These are phyloP conservation scores for Drosophila obscura DNA, from an alignment of 1,140 invertebrate species.

Conservation along the genomic window DNA sequence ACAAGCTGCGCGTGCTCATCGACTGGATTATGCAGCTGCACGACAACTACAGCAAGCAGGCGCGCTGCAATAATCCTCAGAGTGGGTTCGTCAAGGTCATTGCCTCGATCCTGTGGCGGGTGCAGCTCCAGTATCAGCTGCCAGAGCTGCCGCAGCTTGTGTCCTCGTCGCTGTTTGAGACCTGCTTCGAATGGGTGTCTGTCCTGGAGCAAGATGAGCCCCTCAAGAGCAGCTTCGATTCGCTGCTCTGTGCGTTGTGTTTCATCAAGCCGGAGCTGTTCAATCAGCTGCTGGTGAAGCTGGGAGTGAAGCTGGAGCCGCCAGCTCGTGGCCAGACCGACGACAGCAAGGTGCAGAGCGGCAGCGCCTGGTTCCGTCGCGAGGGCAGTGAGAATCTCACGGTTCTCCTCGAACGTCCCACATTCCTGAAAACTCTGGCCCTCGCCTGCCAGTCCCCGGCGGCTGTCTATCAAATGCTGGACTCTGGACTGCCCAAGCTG, in stretches of 20 bases:
- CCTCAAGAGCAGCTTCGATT: slow-evolving; percentile 89
- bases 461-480: slow-evolving; percentile 89
- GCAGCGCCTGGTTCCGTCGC: slow-evolving; percentile 85
- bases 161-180: slow-evolving; percentile 88
- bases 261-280: slow-evolving; percentile 92
- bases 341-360: slow-evolving; percentile 87
- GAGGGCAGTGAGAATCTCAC: slow-evolving; percentile 83
- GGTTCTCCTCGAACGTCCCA: slow-evolving; percentile 85
- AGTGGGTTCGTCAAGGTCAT: slow-evolving; percentile 86
- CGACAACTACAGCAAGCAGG: slow-evolving; percentile 67
- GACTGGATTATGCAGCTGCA: slow-evolving; percentile 79
- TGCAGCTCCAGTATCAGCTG: slow-evolving; percentile 86
- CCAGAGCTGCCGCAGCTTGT: slow-evolving; percentile 88
- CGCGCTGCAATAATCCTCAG: slow-evolving; percentile 79
- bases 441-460: slow-evolving; percentile 90
- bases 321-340: slow-evolving; percentile 86
- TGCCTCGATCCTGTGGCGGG: slow-evolving; percentile 92
- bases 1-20: slow-evolving; percentile 81
- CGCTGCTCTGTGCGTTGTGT: slow-evolving; percentile 92
- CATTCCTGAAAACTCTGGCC: slow-evolving; percentile 90
- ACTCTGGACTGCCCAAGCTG: slow-evolving; percentile 90
- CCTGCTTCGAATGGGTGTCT: slow-evolving; percentile 91
- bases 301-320: slow-evolving; percentile 87
- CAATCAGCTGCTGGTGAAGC: slow-evolving; percentile 88
- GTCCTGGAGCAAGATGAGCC: slow-evolving; percentile 87